A percentile compares a stretch with the other conserved stretches of the same genome.
phyloP scores from a whole-genome alignment of 1,140 invertebrate species.

The Temnothorax curvispinosus region DNA sequence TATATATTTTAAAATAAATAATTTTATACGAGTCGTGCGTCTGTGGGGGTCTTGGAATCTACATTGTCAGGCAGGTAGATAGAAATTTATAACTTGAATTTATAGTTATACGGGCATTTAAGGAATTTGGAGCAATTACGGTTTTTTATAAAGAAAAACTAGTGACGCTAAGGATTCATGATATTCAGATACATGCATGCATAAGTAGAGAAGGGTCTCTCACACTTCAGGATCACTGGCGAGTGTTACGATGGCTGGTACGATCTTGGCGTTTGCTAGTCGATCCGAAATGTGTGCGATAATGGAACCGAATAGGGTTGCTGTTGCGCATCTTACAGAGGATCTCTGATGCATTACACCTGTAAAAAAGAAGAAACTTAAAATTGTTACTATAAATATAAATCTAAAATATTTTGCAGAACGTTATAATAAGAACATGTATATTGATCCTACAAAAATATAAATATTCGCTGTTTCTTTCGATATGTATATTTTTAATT shows the following conservation, averaged over 20 bases:
- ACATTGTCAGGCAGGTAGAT: background rate
- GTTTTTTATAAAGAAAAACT: slow-evolving; percentile 21
- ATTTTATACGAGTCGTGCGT: background rate
- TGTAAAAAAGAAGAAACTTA: slow-evolving; percentile 68
- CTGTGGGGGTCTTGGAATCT: background rate
- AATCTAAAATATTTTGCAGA: background rate
- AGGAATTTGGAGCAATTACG: background rate
- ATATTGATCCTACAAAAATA: background rate
- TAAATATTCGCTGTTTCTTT: background rate
- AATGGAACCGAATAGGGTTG: slow-evolving; percentile 87
- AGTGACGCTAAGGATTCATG: background rate
- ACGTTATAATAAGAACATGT: background rate
- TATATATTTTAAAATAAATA: slow-evolving; percentile 4
- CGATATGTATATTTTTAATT: background rate
- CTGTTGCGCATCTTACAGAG: slow-evolving; percentile 87
- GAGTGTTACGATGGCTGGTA: slow-evolving; percentile 90
- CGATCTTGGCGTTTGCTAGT: slow-evolving; percentile 87
- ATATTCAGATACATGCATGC: slow-evolving; percentile 36
- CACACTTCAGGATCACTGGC: slow-evolving; percentile 90
- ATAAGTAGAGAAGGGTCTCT: slow-evolving; percentile 72
- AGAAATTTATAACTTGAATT: background rate
- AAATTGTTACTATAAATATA: background rate
- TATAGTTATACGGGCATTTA: background rate
- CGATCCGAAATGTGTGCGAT: slow-evolving; percentile 87
- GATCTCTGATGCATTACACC: slow-evolving; percentile 89